phyloP scores from a whole-genome alignment of 2,888 invertebrate species.

The Melanostoma scalare region DNA sequence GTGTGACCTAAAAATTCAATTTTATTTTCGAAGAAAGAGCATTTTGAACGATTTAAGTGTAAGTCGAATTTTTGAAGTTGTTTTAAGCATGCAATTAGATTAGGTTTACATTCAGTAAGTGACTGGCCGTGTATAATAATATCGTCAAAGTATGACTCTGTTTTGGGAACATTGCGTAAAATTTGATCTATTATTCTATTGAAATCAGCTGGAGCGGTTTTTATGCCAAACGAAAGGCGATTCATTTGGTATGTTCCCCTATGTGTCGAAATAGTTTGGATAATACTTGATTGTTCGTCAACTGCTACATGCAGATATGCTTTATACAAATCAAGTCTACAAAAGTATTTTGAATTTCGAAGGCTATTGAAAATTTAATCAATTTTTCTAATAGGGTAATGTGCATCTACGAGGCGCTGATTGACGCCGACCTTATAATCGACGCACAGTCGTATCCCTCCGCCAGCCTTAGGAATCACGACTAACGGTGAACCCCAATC shows the following conservation, averaged over 20 bases:
- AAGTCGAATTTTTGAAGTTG: constrained; percentile 62
- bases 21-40: constrained; percentile 52
- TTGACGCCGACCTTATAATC: constrained; percentile 24
- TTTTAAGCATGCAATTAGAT: constrained; percentile 48
- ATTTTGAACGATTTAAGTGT: constrained; percentile 52
- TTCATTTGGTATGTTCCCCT: constrained; percentile 35
- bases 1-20: constrained; percentile 52
- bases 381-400: constrained; percentile 47
- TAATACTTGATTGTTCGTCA: constrained; percentile 35
- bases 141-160: constrained; percentile 63
- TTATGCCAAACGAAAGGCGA: constrained; percentile 46
- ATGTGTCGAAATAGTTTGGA: constrained; percentile 36
- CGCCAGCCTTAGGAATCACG: neutral
- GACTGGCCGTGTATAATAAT: constrained; percentile 60
- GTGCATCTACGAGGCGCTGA: constrained; percentile 15
- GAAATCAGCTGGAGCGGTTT: constrained; percentile 60
- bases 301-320: constrained; percentile 72
- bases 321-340: constrained; percentile 75
- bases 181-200: constrained; percentile 69
- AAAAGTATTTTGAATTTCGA: constrained; percentile 73
- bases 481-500: constrained; percentile 29
- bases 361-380: constrained; percentile 74
- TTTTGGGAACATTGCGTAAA: constrained; percentile 41
- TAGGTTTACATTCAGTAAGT: constrained; percentile 48
- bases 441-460: constrained; percentile 2